A percentile compares a stretch with the other conserved stretches of the same genome.
Evolutionary conservation across 2,888 invertebrate species (phyloP).

Genomic region (Synergus itoensis): DNA sequence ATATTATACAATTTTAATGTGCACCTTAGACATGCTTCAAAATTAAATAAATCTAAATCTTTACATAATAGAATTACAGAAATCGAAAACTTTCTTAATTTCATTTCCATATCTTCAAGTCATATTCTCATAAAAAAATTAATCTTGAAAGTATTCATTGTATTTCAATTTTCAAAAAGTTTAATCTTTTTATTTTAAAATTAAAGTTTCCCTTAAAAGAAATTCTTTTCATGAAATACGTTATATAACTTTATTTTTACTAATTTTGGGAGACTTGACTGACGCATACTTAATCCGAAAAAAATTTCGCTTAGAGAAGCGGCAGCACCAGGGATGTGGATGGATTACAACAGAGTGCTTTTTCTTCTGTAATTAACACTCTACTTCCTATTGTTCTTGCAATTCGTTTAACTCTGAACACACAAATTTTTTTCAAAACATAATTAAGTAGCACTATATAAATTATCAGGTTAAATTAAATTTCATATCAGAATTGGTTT

Average conservation of each 20-base stretch:
- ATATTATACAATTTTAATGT: too few species aligned
- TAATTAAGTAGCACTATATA: background rate
- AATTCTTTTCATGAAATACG: background rate
- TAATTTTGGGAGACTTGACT: background rate
- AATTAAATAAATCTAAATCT: too few species aligned
- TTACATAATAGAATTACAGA: too few species aligned
- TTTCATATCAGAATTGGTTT: background rate
- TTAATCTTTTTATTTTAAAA: background rate
- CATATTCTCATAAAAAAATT: too few species aligned
- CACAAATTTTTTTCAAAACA: background rate
- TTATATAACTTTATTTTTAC: background rate
- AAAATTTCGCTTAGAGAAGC: background rate
- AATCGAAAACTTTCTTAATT: too few species aligned
- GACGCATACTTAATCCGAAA: background rate
- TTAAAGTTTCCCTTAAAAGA: too few species aligned
- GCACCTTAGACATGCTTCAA: too few species aligned
- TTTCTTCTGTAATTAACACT: background rate
- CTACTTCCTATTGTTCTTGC: background rate
- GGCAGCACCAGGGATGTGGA: background rate
- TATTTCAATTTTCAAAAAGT: background rate
- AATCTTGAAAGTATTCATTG: too few species aligned
- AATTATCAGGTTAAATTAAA: conserved; percentile 20
- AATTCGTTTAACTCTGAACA: background rate
- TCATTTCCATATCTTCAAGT: too few species aligned
- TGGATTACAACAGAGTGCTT: background rate